Base-by-base conservation (phyloP, 2,113 vertebrate species). In the Microcebus lehilahytsara region DNA sequence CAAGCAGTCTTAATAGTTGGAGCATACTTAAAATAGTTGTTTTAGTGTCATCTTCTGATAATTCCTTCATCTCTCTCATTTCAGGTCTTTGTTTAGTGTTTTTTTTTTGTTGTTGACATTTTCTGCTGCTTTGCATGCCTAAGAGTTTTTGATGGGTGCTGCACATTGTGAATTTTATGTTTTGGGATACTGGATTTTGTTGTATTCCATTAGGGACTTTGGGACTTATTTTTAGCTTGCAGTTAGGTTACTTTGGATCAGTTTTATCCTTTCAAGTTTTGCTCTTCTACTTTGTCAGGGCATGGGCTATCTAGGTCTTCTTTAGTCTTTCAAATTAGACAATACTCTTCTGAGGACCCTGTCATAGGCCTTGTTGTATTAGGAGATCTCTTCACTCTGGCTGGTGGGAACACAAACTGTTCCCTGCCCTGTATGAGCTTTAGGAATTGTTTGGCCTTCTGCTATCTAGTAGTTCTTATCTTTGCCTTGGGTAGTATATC, bases 121-220 rank as follows among this genome's bases (percentile, higher is more conserved):
- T 90, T 23, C 2, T 64, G 6, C 46, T 20, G 58, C 11, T 87
- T 62, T 81, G 30, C 23, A 72, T 86, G 23, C 23, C 32, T 93
- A n/a, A 19, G 53, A 62, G 93, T 74, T 90, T 96, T 85, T 95
- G 27, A 83, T 77, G 16, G 3, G 19, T 95, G 51, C 37, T 77
- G 3, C 22, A 62, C 9, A 22, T 40, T 72, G 3, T 88, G 51
- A 89, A 78, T 89, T 92, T 95, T 30, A 56, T 80, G 13, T 89
- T 71, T 91, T 46, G 25, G 42, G 22, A 11, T 85, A 0, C 34
- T 85, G 5, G 14, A 4, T 94, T 96, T 92, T 88, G 27, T 60
- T 84, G 9, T 67, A 62, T 90, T 85, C 16, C 27, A 9, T 91
- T 97, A 66, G 49, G 23, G 56, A 75, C 22, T 72, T 94, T 91